Percentiles rank a stretch among this genome's conserved stretches.
Evolutionary conservation across 2,888 invertebrate genomes (phyloP).

Genomic region (Mesochorus sp.): DNA sequence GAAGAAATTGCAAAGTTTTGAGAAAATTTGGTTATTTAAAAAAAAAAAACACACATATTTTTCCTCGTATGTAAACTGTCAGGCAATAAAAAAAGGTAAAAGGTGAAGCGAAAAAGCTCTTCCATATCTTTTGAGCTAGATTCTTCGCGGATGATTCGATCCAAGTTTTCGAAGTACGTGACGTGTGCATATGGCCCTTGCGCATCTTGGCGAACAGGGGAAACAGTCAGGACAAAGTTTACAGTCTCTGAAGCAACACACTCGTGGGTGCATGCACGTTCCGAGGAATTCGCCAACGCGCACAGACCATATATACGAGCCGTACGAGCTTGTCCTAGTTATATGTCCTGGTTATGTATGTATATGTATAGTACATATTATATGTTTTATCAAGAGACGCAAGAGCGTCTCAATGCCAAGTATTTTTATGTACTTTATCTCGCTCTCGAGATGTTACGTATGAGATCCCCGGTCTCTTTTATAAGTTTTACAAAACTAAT

Average conservation of each 20-base stretch:
- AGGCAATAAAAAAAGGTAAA: constrained; percentile 1
- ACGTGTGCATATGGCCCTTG: constrained; percentile 6
- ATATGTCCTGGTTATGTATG: not conserved
- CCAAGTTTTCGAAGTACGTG: constrained; percentile 37
- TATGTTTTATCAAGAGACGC: no score
- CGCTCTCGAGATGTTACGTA: no score
- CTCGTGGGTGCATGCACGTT: not conserved
- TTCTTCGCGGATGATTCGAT: constrained; percentile 19
- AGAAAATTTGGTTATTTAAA: no score
- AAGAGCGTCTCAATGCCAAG: no score
- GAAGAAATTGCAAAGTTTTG: no score
- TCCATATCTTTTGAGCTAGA: not conserved
- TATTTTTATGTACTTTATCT: no score
- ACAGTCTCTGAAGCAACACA: constrained; percentile 4
- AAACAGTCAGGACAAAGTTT: constrained; percentile 25
- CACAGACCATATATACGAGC: not conserved
- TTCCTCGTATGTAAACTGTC: not conserved
- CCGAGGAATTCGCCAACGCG: constrained; percentile 16
- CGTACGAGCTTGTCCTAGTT: not conserved
- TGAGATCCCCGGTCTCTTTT: no score
- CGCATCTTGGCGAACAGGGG: constrained; percentile 25
- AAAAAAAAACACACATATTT: no score
- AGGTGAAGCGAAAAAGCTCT: not conserved
- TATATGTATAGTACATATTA: no score
- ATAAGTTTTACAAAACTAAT: no score